A percentile compares a stretch with the other conserved stretches of the same genome.
phyloP scores from a whole-genome alignment of 2,113 vertebrate genomes.

The Galeopterus variegatus region DNA sequence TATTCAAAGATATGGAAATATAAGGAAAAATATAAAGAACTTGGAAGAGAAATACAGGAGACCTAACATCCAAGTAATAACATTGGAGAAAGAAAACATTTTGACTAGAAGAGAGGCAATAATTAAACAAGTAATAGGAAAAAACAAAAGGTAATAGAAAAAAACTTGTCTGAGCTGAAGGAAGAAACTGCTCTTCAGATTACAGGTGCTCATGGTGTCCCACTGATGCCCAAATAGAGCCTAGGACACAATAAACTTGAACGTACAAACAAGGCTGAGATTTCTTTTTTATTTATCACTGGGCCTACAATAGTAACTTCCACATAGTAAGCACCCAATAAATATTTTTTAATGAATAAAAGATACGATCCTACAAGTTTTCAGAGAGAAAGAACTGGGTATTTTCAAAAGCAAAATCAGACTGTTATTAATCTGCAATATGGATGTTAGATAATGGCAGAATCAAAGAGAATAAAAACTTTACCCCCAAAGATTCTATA shows the following conservation, averaged over 20 bases:
- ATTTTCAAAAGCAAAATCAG: background rate
- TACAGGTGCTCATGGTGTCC: background rate
- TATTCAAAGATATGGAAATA: background rate
- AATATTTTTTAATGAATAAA: background rate
- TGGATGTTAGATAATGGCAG: background rate
- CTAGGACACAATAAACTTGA: background rate
- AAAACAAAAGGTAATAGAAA: background rate
- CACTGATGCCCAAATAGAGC: background rate
- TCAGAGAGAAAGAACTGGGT: background rate
- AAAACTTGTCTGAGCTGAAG: background rate
- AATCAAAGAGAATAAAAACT: background rate
- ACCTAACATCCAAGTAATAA: background rate
- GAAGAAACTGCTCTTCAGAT: background rate
- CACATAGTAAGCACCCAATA: background rate
- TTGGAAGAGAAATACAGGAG: background rate
- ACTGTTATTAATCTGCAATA: background rate
- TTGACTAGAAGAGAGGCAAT: background rate
- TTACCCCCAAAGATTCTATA: background rate
- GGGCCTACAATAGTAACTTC: background rate
- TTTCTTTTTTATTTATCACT: background rate
- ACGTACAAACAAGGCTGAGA: background rate
- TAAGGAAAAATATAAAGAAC: background rate
- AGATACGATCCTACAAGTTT: background rate
- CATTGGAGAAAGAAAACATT: background rate
- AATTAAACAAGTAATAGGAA: background rate